phyloP scores from a whole-genome alignment of 2,113 vertebrate species.

The Tinamus guttatus region DNA sequence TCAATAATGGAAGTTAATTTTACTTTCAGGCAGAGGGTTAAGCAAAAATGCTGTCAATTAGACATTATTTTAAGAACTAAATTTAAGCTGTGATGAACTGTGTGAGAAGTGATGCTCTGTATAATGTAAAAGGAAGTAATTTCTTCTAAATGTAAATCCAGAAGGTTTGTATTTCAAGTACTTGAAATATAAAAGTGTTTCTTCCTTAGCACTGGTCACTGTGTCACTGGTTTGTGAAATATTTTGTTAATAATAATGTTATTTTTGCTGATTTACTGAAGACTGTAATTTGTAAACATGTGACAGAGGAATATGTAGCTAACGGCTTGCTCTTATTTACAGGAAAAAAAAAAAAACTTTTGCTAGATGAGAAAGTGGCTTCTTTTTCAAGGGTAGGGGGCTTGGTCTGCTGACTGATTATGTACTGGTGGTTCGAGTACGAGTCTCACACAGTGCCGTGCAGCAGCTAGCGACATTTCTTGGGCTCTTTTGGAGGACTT shows the following conservation, averaged over 20 bases:
- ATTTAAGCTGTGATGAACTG: neutral
- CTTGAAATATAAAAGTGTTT: constrained; percentile 32
- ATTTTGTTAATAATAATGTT: constrained; percentile 41
- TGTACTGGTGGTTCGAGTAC: neutral
- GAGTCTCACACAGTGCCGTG: neutral
- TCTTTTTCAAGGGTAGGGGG: constrained; percentile 55
- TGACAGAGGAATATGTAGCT: constrained; percentile 32
- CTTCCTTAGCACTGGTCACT: neutral
- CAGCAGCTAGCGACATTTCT: rapidly evolving
- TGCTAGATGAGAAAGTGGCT: constrained; percentile 5
- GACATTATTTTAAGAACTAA: neutral
- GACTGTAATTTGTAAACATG: constrained; percentile 1
- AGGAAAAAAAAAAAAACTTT: constrained; percentile 46
- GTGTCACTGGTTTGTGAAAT: neutral
- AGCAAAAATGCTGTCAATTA: neutral
- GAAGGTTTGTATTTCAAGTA: constrained; percentile 6
- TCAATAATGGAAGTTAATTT: neutral
- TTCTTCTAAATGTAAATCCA: constrained; percentile 4
- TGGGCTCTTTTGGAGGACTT: neutral
- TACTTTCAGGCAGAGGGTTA: neutral
- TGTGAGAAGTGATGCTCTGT: neutral
- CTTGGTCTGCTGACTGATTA: constrained; percentile 8
- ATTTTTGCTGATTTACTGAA: constrained; percentile 39
- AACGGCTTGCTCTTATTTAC: constrained; percentile 43
- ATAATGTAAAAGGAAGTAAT: constrained; percentile 2